Evolutionary conservation across 2,888 invertebrate genomes (phyloP).

Genomic region (Tetragonisca angustula): DNA sequence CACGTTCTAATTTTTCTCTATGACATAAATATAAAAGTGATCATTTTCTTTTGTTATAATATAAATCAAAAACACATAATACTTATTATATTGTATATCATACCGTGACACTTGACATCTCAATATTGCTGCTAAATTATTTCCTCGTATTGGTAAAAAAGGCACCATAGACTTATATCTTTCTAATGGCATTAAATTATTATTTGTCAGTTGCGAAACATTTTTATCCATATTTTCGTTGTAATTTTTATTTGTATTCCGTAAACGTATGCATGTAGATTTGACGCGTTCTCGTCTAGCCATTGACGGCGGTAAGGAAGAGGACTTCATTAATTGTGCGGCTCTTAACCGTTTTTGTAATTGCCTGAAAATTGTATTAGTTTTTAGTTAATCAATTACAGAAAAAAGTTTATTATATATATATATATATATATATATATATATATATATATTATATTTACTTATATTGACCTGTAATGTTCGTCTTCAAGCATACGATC

Average conservation of each 20-base stretch:
- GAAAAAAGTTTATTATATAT: background rate
- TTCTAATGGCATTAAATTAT: conserved; percentile 70
- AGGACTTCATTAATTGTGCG: conserved; percentile 88
- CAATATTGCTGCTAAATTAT: conserved; percentile 88
- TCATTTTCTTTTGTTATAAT: background rate
- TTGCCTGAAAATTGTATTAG: conserved; percentile 62
- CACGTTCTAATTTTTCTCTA: conserved; percentile 87
- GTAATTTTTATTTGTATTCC: conserved; percentile 61
- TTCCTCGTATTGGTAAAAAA: conserved; percentile 75
- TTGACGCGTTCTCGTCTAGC: conserved; percentile 86
- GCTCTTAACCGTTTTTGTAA: conserved; percentile 89
- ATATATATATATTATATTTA: background rate
- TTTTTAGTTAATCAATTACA: conserved; percentile 3
- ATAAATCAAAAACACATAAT: background rate
- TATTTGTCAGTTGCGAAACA: conserved; percentile 13
- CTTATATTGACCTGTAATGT: conserved; percentile 86
- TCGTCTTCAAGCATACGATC: conserved; percentile 90
- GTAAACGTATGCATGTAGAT: conserved; percentile 67
- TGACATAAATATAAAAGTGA: background rate
- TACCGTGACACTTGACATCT: conserved; percentile 84
- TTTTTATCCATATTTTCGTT: conserved; percentile 37
- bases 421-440: too few relatives aligned
- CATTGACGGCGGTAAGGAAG: conserved; percentile 89
- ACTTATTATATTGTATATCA: background rate
- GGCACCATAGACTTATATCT: conserved; percentile 78